Base-by-base conservation (phyloP, 2,888 invertebrate species). In the Drosophila stalkeri region DNA sequence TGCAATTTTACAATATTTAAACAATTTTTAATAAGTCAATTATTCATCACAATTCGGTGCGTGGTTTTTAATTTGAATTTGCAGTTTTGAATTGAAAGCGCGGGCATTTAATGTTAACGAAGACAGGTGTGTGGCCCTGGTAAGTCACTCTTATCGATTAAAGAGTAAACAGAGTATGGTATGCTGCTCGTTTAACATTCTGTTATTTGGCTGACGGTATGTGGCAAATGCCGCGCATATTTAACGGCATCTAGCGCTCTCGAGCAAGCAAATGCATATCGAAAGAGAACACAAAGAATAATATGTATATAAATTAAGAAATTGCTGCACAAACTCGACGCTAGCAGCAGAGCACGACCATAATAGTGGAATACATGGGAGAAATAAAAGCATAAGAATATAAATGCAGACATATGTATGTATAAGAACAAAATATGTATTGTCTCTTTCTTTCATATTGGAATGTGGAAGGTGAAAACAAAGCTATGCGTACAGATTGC, bases 141-240 rank as follows among this genome's bases (percentile, higher is more conserved):
- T 18, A 61, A 23, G 16, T 12, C 6, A 3, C 18, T 39, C 23
- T 41, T 60, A 16, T n/a, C 75, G 68, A 47, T 49, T 20, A 46
- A 43, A 2, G 33, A 27, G 3, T 23, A 33, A 49, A 46, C 74
- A 66, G 33, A 7, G 46, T 23, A 27, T 9, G 8, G 12, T 11
- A 33, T 0, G 11, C 3, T 11, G 9, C 0, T 2, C 33, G 20
- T 0, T 11, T 56, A 55, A 20, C 12, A 16, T 18, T 61, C 27
- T 37, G 16, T 6, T 63, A 3, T 16, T 20, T 23, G 5, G 1
- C 16, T 37, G 6, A 2, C 33, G 33, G 16, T 20, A 20, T 35
- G 11, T 33, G 2, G 31, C n/a, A 49, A 49, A 47, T 31, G n/a
- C 6, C 49, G 49, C 49, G 31, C 7, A 27, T 1, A 27, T 27